Evolutionary conservation across 1,140 invertebrate species (phyloP).

Genomic region (Lethrus apterus): DNA sequence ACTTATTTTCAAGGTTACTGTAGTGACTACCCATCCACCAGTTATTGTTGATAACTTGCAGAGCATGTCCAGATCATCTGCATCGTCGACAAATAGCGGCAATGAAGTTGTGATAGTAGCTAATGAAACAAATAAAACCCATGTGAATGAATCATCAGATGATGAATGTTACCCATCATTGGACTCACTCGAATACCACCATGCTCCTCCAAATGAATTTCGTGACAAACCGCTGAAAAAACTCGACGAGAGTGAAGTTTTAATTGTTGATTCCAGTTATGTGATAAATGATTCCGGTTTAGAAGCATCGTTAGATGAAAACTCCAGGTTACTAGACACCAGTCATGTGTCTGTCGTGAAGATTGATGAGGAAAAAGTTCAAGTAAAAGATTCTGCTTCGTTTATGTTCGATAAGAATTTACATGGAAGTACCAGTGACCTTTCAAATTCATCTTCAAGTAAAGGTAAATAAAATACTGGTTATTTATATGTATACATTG

Average conservation of each 20-base stretch:
- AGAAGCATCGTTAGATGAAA: slow-evolving; percentile 40
- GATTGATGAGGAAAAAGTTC: slow-evolving; percentile 69
- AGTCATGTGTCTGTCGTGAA: slow-evolving; percentile 87
- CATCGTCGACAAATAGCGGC: slow-evolving; percentile 33
- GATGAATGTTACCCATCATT: slow-evolving; percentile 61
- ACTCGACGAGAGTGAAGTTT: slow-evolving; percentile 73
- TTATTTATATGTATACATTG: slow-evolving; percentile 1
- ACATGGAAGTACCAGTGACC: slow-evolving; percentile 38
- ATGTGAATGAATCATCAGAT: slow-evolving; percentile 54
- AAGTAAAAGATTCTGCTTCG: slow-evolving; percentile 59
- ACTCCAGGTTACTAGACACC: slow-evolving; percentile 49
- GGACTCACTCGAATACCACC: slow-evolving; percentile 65
- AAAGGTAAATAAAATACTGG: slow-evolving; percentile 19
- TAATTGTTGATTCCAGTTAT: slow-evolving; percentile 63
- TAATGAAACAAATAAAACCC: slow-evolving; percentile 65
- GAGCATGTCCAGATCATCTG: slow-evolving; percentile 34
- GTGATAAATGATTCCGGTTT: slow-evolving; percentile 50
- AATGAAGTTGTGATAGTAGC: slow-evolving; percentile 70
- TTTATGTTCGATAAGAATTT: slow-evolving; percentile 40
- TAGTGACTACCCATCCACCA: slow-evolving; percentile 75
- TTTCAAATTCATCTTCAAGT: slow-evolving; percentile 36
- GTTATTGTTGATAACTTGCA: slow-evolving; percentile 54
- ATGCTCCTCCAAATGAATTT: slow-evolving; percentile 48
- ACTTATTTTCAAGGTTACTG: slow-evolving; percentile 49
- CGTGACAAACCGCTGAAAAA: slow-evolving; percentile 44